phyloP scores from a whole-genome alignment of 2,888 invertebrate genomes.

The Yponomeuta evonymella region DNA sequence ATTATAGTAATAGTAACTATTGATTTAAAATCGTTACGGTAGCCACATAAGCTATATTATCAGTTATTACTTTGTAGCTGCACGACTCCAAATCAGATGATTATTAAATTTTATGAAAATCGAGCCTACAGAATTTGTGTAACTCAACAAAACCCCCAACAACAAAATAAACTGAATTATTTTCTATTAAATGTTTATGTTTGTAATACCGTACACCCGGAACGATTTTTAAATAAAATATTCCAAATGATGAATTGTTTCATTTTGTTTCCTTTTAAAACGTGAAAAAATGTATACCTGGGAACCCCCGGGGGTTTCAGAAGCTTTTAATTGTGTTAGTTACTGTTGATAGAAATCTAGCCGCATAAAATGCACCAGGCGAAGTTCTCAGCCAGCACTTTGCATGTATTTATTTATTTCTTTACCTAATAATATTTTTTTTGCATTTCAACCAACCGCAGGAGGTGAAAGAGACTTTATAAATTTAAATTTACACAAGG shows the following conservation, averaged over 20 bases:
- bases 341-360: too few relatives aligned
- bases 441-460: too few relatives aligned
- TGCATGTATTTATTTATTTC: too few relatives aligned
- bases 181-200: conserved; percentile 6
- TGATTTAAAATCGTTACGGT: conserved; percentile 42
- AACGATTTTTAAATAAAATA: conserved; percentile 55
- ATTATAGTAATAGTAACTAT: conserved; percentile 61
- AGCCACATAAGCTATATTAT: conserved; percentile 28
- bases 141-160: background rate
- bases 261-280: background rate
- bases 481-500: too few relatives aligned
- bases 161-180: background rate
- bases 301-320: too few relatives aligned
- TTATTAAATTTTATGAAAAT: background rate
- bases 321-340: too few relatives aligned
- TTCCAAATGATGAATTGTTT: conserved; percentile 44
- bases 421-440: too few relatives aligned
- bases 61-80: conserved; percentile 22
- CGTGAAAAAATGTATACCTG: background rate
- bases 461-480: too few relatives aligned
- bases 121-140: background rate
- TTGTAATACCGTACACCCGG: conserved; percentile 12
- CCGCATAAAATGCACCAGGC: too few relatives aligned
- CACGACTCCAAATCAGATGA: conserved; percentile 21
- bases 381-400: too few relatives aligned